Conservation (phyloP, 2,888 invertebrate genomes). For the Eilema griseolum region DNA sequence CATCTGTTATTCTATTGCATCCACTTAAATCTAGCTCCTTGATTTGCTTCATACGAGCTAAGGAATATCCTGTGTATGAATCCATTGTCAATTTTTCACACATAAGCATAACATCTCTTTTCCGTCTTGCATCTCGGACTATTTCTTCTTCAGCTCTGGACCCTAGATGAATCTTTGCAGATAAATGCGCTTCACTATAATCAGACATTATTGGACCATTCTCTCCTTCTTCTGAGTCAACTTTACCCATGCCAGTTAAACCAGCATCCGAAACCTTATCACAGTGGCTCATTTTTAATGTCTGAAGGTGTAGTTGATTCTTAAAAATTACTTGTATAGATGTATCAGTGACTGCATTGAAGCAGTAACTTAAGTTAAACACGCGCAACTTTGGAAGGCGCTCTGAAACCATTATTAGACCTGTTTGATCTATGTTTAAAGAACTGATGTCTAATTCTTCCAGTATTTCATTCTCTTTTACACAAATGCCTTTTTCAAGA, state of each 20-base stretch:
- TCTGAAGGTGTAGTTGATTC: slow-evolving; percentile 86
- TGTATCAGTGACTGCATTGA: slow-evolving; percentile 90
- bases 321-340: slow-evolving; percentile 90
- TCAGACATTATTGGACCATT: slow-evolving; percentile 72
- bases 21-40: slow-evolving; percentile 88
- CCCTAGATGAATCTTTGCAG: slow-evolving; percentile 86
- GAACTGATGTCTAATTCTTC: slow-evolving; percentile 86
- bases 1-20: slow-evolving; percentile 91
- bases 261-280: slow-evolving; percentile 90
- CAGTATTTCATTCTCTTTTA: slow-evolving; percentile 78
- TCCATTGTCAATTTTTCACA: slow-evolving; percentile 85
- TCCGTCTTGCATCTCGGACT: slow-evolving; percentile 88
- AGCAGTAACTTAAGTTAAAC: slow-evolving; percentile 90
- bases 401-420: slow-evolving; percentile 87
- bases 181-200: slow-evolving; percentile 60
- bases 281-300: slow-evolving; percentile 89
- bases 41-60: slow-evolving; percentile 85
- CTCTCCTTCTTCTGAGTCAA: slow-evolving; percentile 66
- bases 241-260: slow-evolving; percentile 89
- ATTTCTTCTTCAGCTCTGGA: slow-evolving; percentile 91
- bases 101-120: slow-evolving; percentile 88
- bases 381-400: slow-evolving; percentile 86
- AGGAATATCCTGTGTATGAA: slow-evolving; percentile 81
- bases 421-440: slow-evolving; percentile 88
- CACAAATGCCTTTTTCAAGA: slow-evolving; percentile 87